These are phyloP conservation scores for Podiceps cristatus DNA, from an alignment of 2,113 vertebrate species.

Conservation along the genomic window DNA sequence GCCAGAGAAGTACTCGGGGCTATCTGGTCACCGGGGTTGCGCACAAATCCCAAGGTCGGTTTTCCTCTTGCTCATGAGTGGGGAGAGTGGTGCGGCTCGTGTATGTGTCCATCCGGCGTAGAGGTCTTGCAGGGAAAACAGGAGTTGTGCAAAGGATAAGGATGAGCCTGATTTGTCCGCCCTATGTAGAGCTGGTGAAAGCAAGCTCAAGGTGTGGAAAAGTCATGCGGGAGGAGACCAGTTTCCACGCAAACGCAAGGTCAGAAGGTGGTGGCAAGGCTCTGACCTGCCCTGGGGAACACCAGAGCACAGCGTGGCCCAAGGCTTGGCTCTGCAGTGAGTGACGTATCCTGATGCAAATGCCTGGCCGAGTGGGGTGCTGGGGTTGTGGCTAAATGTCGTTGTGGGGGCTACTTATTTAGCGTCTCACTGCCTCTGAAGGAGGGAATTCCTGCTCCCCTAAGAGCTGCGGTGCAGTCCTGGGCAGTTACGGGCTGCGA, in stretches of 20 bases:
- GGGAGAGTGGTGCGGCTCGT: accelerated
- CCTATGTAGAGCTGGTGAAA: background rate
- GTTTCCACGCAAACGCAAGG: accelerated
- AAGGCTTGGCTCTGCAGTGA: background rate
- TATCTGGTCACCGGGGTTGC: accelerated
- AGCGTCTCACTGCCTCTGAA: background rate
- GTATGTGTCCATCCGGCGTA: accelerated
- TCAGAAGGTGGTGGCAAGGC: background rate
- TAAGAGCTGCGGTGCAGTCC: background rate
- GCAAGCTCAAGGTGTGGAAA: background rate
- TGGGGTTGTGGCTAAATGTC: background rate
- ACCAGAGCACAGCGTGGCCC: accelerated
- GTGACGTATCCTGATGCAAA: background rate
- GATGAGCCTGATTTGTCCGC: background rate
- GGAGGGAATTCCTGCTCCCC: background rate
- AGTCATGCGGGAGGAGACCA: background rate
- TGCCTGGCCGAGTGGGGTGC: background rate
- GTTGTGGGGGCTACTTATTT: accelerated
- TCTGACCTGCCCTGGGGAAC: background rate
- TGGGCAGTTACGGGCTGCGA: background rate
- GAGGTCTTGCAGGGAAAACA: background rate
- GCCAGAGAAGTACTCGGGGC: background rate
- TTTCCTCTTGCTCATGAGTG: background rate
- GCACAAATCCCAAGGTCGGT: background rate
- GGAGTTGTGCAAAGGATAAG: background rate